These are phyloP conservation scores for Thereuonema tuberculata DNA, from an alignment of 1,140 invertebrate genomes.

Conservation along the genomic window DNA sequence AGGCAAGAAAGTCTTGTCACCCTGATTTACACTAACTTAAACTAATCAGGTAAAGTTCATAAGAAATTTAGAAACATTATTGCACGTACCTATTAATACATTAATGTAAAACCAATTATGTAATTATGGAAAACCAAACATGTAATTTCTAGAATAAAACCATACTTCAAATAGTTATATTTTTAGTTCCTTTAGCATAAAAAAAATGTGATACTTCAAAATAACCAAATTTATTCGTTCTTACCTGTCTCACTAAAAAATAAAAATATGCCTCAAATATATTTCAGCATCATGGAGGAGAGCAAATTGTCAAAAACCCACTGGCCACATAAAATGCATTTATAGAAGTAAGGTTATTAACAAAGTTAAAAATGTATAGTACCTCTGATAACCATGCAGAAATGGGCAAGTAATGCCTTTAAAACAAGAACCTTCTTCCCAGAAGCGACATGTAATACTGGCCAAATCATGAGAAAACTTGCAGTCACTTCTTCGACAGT, in stretches of 20 bases:
- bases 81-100: too few species aligned
- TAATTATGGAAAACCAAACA: too few species aligned
- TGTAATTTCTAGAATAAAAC: too few species aligned
- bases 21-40: too few species aligned
- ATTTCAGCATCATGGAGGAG: neutral
- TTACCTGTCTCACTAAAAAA: neutral
- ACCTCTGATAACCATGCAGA: conserved; percentile 33
- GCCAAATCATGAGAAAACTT: conserved; percentile 40
- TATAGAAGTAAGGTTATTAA: neutral
- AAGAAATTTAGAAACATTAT: too few species aligned
- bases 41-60: too few species aligned
- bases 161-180: too few species aligned
- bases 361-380: neutral
- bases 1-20: too few species aligned
- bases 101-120: too few species aligned
- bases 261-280: neutral
- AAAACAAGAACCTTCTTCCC: conserved; percentile 31
- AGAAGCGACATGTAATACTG: conserved; percentile 39
- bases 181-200: too few species aligned
- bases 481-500: conserved; percentile 36
- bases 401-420: conserved; percentile 39
- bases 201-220: too few species aligned
- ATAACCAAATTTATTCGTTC: neutral
- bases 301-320: neutral
- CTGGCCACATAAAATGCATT: too few species aligned